Evolutionary conservation across 1,140 invertebrate species (phyloP).

Genomic region (Camponotus vicinus): DNA sequence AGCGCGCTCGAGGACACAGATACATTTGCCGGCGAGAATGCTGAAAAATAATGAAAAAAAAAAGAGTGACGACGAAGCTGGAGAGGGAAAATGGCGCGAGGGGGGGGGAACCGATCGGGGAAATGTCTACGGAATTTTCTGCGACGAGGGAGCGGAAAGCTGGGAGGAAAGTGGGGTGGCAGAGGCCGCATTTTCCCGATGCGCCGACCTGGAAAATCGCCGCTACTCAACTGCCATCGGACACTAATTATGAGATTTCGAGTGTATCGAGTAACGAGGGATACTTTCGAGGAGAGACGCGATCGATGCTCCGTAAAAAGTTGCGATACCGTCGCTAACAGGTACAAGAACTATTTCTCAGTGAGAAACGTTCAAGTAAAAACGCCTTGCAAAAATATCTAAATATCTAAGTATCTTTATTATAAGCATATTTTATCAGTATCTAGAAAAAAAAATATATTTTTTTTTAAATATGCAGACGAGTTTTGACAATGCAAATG

Average conservation of each 20-base stretch:
- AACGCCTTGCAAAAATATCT: neutral
- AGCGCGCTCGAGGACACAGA: conserved; percentile 83
- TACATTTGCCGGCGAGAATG: conserved; percentile 83
- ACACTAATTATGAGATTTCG: conserved; percentile 57
- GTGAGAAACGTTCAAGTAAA: neutral
- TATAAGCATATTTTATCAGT: too few relatives aligned
- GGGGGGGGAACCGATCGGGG: conserved; percentile 34
- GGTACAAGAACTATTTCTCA: neutral
- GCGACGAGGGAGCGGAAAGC: neutral
- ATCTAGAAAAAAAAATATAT: neutral
- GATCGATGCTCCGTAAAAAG: conserved; percentile 7
- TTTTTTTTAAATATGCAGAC: neutral
- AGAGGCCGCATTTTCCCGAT: conserved; percentile 17
- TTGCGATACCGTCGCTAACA: neutral
- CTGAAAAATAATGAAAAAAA: conserved; percentile 80
- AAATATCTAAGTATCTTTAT: neutral
- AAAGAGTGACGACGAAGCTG: conserved; percentile 61
- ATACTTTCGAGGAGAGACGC: conserved; percentile 5
- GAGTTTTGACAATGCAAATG: neutral
- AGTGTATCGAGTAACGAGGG: conserved; percentile 39
- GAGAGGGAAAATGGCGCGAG: neutral
- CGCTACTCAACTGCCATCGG: conserved; percentile 36
- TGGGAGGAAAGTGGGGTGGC: neutral
- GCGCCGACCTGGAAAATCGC: conserved; percentile 50
- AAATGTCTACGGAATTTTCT: conserved; percentile 66